Evolutionary conservation across 1,140 invertebrate species (phyloP).

Genomic region (Bombus waltoni): DNA sequence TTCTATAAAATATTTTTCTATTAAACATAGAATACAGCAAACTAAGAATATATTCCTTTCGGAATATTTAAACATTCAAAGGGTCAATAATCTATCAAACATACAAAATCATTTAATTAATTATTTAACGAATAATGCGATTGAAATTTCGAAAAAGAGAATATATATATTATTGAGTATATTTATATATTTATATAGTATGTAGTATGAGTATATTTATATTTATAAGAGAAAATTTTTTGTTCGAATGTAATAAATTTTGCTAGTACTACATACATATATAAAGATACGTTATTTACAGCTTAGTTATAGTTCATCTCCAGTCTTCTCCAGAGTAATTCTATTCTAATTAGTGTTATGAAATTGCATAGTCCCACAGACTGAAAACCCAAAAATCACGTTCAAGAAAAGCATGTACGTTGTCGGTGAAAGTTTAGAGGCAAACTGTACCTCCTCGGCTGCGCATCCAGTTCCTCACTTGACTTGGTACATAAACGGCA

Average conservation of each 20-base stretch:
- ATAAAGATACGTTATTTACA: too few species aligned
- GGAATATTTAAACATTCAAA: too few species aligned
- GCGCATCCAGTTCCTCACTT: conserved; percentile 90
- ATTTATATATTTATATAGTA: too few species aligned
- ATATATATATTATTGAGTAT: too few species aligned
- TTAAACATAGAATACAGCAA: neutral
- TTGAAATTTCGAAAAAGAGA: too few species aligned
- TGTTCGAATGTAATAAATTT: neutral
- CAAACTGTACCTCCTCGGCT: conserved; percentile 89
- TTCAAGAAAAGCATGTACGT: conserved; percentile 87
- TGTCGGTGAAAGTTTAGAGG: conserved; percentile 88
- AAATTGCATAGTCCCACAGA: conserved; percentile 85
- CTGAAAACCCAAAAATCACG: conserved; percentile 87
- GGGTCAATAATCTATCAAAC: too few species aligned
- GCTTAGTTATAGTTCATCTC: neutral
- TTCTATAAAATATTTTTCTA: too few species aligned
- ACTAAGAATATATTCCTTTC: neutral
- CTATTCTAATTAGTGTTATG: conserved; percentile 31
- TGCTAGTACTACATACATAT: neutral
- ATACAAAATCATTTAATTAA: too few species aligned
- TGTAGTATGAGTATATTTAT: too few species aligned
- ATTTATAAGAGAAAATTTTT: too few species aligned
- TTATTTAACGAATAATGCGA: too few species aligned
- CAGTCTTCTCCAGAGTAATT: neutral
- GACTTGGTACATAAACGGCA: conserved; percentile 92